Evolutionary conservation across 2,113 vertebrate species (phyloP).

Genomic region (Daubentonia madagascariensis): DNA sequence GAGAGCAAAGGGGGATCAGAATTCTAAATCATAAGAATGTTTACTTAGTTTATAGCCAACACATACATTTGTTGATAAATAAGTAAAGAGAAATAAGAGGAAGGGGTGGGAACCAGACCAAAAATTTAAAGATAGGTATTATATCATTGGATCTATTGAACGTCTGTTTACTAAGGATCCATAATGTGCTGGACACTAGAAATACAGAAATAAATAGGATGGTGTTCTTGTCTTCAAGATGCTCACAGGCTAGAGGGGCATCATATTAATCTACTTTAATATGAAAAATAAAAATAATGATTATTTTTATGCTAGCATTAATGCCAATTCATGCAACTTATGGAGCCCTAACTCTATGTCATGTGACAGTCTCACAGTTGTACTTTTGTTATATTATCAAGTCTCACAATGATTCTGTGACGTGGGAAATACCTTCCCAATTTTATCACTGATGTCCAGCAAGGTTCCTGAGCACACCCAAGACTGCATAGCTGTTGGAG

Average conservation of each 20-base stretch:
- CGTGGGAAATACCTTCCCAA: background rate
- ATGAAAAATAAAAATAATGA: background rate
- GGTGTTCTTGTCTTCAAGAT: background rate
- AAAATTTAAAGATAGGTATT: background rate
- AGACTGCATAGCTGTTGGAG: background rate
- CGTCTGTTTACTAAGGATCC: background rate
- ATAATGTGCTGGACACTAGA: background rate
- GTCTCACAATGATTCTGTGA: background rate
- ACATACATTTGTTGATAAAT: background rate
- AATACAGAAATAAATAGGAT: background rate
- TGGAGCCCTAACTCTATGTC: background rate
- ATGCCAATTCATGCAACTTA: background rate
- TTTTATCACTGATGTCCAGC: background rate
- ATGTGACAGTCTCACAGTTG: accelerated
- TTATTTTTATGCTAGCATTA: background rate
- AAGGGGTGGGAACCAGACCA: too few relatives aligned
- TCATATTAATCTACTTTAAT: background rate
- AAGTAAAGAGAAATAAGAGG: background rate
- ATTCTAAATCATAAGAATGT: background rate
- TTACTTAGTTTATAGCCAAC: background rate
- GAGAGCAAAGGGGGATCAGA: background rate
- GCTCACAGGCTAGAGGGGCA: background rate
- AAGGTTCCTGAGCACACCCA: background rate
- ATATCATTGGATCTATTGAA: background rate
- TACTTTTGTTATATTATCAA: background rate